Evolutionary conservation across 2,113 vertebrate genomes (phyloP), one percentile per base, ranked within the genome.

Genomic region (Oceanites oceanicus): DNA sequence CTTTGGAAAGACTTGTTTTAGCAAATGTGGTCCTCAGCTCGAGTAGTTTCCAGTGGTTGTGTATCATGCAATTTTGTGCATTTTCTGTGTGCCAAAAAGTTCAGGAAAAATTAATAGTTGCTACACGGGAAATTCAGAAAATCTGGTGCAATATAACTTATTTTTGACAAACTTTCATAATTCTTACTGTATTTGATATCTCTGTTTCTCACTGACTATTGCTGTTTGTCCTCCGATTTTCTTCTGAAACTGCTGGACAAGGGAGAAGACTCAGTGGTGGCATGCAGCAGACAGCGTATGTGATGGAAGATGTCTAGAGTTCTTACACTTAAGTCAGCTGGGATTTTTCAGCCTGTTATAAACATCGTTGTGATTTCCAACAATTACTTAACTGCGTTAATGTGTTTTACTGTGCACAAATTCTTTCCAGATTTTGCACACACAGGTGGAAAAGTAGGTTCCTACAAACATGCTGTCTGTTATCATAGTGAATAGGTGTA

Each of bases 241-340:
- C 15, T 77, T 71, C 21, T 68, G 47, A 38, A 92, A 63, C 19
- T 62, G 29, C 23, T 50, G 26, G 15, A 10, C n/a, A 47, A 52
- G 13, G 40, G 11, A 70, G 22, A 65, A 53, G 27, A 26, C 11
- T 67, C 27, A 23, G 25, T 49, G 40, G 10, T 58, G 20, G 15
- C 12, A 19, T n/a, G 15, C 15, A 62, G 40, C 45, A 55, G 50
- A 32, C 9, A 56, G 29, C 0, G 0, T 32, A 9, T 34, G 2
- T 90, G 30, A 30, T 40, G 71, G 15, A 58, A n/a, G 52, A 42
- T 58, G 11, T 61, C 18, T 38, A 47, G 27, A 32, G 45, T 34
- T 92, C 74, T 71, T 80, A 44, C 3, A 17, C 7, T 25, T 13
- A 68, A 47, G 11, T 84, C 47, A 40, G 3, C 15, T 85, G 58